These are phyloP conservation scores for Bradypodion pumilum DNA, from an alignment of 2,797 vertebrate genomes.

Conservation along the genomic window DNA sequence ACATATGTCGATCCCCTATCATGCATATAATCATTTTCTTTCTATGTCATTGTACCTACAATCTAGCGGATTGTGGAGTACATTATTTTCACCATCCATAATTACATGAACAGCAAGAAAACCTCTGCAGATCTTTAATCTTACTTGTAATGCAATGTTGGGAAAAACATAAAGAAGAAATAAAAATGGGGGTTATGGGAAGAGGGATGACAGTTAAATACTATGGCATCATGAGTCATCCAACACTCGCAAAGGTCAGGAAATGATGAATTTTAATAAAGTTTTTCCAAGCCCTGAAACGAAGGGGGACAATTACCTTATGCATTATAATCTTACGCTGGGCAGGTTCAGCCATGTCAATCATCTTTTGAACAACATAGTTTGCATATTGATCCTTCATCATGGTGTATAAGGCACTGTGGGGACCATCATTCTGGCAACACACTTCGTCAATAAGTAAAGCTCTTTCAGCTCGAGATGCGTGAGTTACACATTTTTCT, in stretches of 20 bases:
- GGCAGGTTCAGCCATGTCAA: slow-evolving; percentile 96
- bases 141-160: neutral
- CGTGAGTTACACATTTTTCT: slow-evolving; percentile 98
- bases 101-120: neutral
- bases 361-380: slow-evolving; percentile 99
- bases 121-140: neutral
- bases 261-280: neutral
- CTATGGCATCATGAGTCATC: neutral
- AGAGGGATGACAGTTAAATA: neutral
- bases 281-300: neutral
- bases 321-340: slow-evolving; percentile 99
- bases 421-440: slow-evolving; percentile 98
- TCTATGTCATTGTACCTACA: neutral
- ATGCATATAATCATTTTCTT: neutral
- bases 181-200: neutral
- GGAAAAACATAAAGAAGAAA: neutral
- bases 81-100: neutral
- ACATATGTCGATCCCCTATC: neutral
- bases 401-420: slow-evolving; percentile 99
- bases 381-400: slow-evolving; percentile 99
- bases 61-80: neutral
- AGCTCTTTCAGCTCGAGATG: slow-evolving; percentile 94
- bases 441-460: slow-evolving; percentile 98
- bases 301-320: slow-evolving; percentile 79
- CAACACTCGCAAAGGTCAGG: neutral